phyloP scores from a whole-genome alignment of 2,888 invertebrate species.

The Lasioglossum malachurum region DNA sequence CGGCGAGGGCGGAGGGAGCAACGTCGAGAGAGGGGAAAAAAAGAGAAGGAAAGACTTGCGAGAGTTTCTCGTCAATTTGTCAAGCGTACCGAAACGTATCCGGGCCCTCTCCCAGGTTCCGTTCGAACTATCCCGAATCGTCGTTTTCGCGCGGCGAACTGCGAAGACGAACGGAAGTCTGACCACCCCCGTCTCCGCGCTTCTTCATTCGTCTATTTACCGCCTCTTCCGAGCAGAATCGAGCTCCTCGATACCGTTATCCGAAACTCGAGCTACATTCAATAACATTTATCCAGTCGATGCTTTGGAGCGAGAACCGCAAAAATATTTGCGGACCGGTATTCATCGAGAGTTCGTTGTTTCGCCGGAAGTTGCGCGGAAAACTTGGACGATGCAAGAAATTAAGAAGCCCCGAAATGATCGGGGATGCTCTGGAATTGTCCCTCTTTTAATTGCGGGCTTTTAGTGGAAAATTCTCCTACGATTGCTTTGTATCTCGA shows the following conservation, averaged over 20 bases:
- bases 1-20: background rate
- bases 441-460: background rate
- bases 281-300: background rate
- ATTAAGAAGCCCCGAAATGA: background rate
- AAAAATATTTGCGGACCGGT: background rate
- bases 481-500: background rate
- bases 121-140: constrained; percentile 61
- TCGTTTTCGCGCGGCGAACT: constrained; percentile 50
- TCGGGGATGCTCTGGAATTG: background rate
- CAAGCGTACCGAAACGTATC: constrained; percentile 72
- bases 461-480: background rate
- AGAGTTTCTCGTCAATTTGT: constrained; percentile 70
- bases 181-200: constrained; percentile 18
- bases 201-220: constrained; percentile 38
- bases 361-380: background rate
- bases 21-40: background rate
- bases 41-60: constrained; percentile 37
- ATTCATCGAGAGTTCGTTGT: too few species aligned
- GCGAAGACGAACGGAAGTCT: constrained; percentile 25
- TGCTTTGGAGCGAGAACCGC: background rate
- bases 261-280: background rate
- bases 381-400: background rate
- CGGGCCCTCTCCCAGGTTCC: constrained; percentile 46
- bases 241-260: background rate
- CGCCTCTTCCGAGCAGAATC: background rate